Conservation (phyloP, 2,113 vertebrate genomes). For the Campylorhamphus procurvoides region DNA sequence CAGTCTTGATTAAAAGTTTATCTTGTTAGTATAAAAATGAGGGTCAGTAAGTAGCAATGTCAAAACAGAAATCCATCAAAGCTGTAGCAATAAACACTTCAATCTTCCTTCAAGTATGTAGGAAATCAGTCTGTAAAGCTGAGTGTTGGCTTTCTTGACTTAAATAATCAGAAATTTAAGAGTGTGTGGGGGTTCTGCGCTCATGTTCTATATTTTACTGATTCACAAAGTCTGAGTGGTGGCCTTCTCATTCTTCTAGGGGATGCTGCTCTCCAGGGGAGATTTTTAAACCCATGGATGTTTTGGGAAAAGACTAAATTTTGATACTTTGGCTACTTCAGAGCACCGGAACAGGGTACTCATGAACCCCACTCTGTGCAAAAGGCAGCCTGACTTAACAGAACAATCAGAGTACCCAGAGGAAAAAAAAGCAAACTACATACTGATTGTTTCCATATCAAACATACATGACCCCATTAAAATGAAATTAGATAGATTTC, state of each 20-base stretch:
- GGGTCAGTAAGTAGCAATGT: background rate
- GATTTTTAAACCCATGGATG: accelerated
- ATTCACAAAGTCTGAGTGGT: background rate
- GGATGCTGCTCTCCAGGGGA: background rate
- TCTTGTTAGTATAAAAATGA: background rate
- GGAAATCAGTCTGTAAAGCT: background rate
- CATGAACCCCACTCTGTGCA: background rate
- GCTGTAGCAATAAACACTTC: background rate
- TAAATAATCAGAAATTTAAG: background rate
- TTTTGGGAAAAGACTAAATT: background rate
- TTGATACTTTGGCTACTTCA: background rate
- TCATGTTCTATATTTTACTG: background rate
- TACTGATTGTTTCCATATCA: background rate
- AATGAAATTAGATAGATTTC: background rate
- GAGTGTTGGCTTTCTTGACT: background rate
- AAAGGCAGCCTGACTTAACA: background rate
- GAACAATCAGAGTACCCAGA: background rate
- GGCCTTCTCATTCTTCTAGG: background rate
- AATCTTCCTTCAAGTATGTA: background rate
- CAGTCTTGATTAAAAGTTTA: background rate
- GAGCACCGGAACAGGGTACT: background rate
- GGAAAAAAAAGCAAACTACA: background rate
- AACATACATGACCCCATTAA: background rate
- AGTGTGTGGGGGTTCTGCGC: background rate
- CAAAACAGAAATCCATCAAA: background rate